Conservation (phyloP, 2,797 vertebrate genomes). For the Protonibea diacanthus region DNA sequence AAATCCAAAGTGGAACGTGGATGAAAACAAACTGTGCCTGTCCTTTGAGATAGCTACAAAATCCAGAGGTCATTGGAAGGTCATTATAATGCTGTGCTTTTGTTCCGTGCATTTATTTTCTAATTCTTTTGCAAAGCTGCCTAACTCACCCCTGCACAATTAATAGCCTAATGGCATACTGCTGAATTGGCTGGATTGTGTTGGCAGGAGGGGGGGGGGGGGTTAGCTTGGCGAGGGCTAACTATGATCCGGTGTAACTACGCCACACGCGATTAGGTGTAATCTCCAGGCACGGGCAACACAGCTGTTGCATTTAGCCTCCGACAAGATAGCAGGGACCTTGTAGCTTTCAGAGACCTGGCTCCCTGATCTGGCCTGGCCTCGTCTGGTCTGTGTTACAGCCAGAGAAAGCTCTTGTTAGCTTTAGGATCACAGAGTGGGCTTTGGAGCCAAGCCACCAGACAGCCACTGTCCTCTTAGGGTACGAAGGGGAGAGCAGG, state of each 20-base stretch:
- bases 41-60: not conserved
- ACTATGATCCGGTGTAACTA: conserved; percentile 81
- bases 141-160: conserved; percentile 45
- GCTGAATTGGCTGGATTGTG: conserved; percentile 81
- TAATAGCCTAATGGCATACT: conserved; percentile 70
- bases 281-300: conserved; percentile 73
- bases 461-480: conserved; percentile 29
- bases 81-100: not conserved
- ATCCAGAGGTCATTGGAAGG: not conserved
- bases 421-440: conserved; percentile 38
- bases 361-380: conserved; percentile 40
- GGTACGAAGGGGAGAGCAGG: conserved; percentile 7
- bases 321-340: conserved; percentile 59
- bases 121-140: conserved; percentile 39
- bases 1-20: not conserved
- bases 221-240: conserved; percentile 64
- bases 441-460: conserved; percentile 22
- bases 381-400: conserved; percentile 24
- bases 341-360: conserved; percentile 42
- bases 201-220: not conserved
- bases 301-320: conserved; percentile 77
- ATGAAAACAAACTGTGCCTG: not conserved
- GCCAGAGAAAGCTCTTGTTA: conserved; percentile 53
- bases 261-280: conserved; percentile 67
- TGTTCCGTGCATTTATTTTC: conserved; percentile 46